Base-by-base conservation (phyloP, 1,140 invertebrate species). In the Contarinia nasturtii region DNA sequence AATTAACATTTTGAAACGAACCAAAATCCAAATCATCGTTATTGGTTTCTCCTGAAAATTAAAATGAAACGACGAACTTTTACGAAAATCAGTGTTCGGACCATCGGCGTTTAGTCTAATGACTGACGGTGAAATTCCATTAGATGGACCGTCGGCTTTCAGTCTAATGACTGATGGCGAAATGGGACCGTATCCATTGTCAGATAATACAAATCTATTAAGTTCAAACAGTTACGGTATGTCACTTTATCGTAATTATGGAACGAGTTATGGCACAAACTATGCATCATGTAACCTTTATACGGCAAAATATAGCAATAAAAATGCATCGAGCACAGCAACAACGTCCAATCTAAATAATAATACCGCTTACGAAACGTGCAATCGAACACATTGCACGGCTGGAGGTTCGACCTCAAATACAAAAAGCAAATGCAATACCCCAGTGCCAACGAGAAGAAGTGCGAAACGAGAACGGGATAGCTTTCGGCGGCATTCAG, bases 151-250 rank as follows among this genome's bases (percentile, higher is more conserved):
- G 17, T 38, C 36, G 12, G 3, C 14, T 3, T 38, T 38, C 10
- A 27, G 10, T 27, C 27, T 10, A 27, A 27, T 27, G 27, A 10
- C 27, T 3, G 27, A 27, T 10, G 27, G 27, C n/a, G 27, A 27
- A 10, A 27, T 27, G 27, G 27, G 27, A 3, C 27, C 27, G 10
- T 63, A 63, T 59, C 61, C 61, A 34, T 55, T 63, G 52, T 63
- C 59, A 53, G 61, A 63, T 58, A 60, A 58, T 59, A 60, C 61
- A 50, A 63, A 63, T 52, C 55, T 63, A 20, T 53, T 63, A 57
- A 59, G 61, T 47, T 59, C 61, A 54, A 57, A 52, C 33, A 57
- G 50, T 47, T 47, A 48, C 18, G 53, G 55, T 48, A 50, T 53
- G 27, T 33, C 45, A 20, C 37, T 22, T 14, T 63, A 63, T 47